A percentile compares a stretch with the other conserved stretches of the same genome.
phyloP scores from a whole-genome alignment of 2,797 vertebrate genomes.

The Trematomus bernacchii region DNA sequence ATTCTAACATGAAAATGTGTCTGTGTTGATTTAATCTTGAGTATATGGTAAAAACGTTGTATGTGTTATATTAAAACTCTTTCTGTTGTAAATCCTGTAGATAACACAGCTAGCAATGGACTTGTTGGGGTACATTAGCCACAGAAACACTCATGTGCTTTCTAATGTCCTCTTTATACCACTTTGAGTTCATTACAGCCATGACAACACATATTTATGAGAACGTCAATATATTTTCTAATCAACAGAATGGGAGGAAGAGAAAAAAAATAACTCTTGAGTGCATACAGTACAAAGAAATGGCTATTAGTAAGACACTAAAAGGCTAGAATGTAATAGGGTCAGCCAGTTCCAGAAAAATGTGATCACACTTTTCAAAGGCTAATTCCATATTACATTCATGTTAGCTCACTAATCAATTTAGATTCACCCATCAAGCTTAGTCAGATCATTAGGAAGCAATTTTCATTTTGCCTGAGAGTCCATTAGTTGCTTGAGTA shows the following conservation, averaged over 20 bases:
- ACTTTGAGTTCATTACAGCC: conserved; percentile 35
- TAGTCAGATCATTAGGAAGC: conserved; percentile 86
- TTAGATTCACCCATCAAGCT: conserved; percentile 85
- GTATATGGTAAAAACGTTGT: too few species aligned
- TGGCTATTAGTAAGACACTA: conserved; percentile 37
- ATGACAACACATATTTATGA: conserved; percentile 31
- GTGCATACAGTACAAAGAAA: conserved; percentile 41
- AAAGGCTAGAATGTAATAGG: conserved; percentile 67
- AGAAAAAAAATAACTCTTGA: conserved; percentile 19
- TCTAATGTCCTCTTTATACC: conserved; percentile 30
- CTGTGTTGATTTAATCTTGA: too few species aligned
- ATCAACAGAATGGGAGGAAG: conserved; percentile 30
- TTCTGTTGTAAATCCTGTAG: conserved; percentile 1
- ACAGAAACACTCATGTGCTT: conserved; percentile 21
- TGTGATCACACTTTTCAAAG: conserved; percentile 80
- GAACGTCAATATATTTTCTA: conserved; percentile 34
- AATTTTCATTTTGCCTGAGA: conserved; percentile 84
- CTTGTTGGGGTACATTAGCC: conserved; percentile 12
- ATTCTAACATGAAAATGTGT: conserved; percentile 15
- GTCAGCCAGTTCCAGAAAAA: conserved; percentile 69
- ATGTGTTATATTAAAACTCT: neutral
- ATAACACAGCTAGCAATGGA: neutral
- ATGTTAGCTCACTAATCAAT: conserved; percentile 83
- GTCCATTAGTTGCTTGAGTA: conserved; percentile 84
- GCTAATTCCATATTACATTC: conserved; percentile 82